phyloP scores from a whole-genome alignment of 2,888 invertebrate species.

The Athalia rosae region DNA sequence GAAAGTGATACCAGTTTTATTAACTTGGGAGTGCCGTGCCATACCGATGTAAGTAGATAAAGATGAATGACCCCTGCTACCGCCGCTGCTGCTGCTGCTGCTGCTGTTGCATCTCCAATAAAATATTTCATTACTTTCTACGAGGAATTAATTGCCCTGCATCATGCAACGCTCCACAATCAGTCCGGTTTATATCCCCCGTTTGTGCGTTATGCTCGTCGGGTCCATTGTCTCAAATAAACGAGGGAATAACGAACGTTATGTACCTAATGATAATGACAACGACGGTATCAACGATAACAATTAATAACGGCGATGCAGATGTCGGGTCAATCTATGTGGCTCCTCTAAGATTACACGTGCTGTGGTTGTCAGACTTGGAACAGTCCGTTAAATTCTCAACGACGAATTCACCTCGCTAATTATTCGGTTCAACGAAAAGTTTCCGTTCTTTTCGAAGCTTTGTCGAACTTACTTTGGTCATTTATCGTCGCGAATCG shows the following conservation, averaged over 20 bases:
- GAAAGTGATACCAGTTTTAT: conserved; percentile 12
- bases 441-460: too few species aligned
- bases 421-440: too few species aligned
- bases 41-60: conserved; percentile 6
- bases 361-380: too few species aligned
- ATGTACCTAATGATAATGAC: conserved; percentile 7
- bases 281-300: background rate
- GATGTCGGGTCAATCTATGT: background rate
- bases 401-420: too few species aligned
- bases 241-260: background rate
- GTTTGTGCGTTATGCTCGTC: background rate
- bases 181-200: conserved; percentile 1
- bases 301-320: background rate
- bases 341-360: background rate
- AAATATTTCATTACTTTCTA: conserved; percentile 39
- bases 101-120: conserved; percentile 19
- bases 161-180: background rate
- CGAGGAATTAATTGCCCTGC: conserved; percentile 37
- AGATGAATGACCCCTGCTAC: conserved; percentile 22
- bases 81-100: too few species aligned
- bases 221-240: background rate
- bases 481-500: too few species aligned
- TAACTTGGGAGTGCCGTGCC: conserved; percentile 6
- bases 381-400: too few species aligned
- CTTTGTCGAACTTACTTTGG: too few species aligned